Conservation (phyloP, 53 echinoderm and acorn worm genomes). For the Henricia sp. region DNA sequence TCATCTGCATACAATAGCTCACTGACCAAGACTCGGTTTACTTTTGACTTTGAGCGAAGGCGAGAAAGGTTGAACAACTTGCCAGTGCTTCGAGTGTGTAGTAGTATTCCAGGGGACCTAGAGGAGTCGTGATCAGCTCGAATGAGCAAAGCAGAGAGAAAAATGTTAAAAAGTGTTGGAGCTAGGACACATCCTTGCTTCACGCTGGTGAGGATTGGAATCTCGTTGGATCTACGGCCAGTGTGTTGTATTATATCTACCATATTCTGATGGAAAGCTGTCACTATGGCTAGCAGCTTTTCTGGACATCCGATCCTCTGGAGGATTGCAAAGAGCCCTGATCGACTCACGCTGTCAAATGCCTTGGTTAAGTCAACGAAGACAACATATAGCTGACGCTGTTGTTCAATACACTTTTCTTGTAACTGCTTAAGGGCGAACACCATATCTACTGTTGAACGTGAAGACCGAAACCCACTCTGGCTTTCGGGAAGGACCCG, state of each 20-base stretch:
- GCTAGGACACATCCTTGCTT: conserved; percentile 55
- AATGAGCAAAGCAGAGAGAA: conserved; percentile 2
- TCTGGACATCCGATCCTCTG: neutral
- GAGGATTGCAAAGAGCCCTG: neutral
- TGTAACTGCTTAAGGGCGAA: conserved; percentile 14
- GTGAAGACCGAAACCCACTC: conserved; percentile 20
- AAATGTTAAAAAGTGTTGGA: conserved; percentile 43
- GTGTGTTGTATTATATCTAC: neutral
- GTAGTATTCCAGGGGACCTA: neutral
- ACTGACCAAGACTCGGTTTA: neutral
- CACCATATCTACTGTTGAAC: conserved; percentile 23
- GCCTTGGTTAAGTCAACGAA: conserved; percentile 38
- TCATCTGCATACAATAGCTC: conserved; percentile 28
- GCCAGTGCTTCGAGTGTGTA: neutral
- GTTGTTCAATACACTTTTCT: conserved; percentile 17
- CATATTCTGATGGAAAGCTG: conserved; percentile 3
- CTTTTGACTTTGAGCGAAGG: neutral
- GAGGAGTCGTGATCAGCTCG: neutral
- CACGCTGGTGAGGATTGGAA: neutral
- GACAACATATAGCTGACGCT: neutral
- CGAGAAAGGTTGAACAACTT: neutral
- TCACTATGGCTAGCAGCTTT: conserved; percentile 4
- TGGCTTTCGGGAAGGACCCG: conserved; percentile 42
- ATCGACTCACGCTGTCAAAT: conserved; percentile 3
- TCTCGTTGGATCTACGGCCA: neutral